phyloP scores from a whole-genome alignment of 1,140 invertebrate genomes.

The Cherax quadricarinatus region DNA sequence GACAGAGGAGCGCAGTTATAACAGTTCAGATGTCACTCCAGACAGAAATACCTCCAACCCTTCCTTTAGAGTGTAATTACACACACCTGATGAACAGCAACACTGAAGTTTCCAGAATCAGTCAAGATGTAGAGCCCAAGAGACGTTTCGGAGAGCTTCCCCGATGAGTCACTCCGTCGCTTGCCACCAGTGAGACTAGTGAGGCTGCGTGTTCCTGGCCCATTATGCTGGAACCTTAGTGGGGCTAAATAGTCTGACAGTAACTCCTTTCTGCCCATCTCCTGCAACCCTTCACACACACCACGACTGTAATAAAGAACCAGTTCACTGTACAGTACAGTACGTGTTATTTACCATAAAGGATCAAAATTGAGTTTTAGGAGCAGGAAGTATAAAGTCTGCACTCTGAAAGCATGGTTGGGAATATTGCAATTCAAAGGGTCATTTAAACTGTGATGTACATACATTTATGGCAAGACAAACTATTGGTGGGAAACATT shows the following conservation, averaged over 20 bases:
- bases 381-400: too few relatives aligned
- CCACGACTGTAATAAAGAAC: conserved; percentile 71
- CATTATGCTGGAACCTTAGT: conserved; percentile 73
- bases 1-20: too few relatives aligned
- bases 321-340: too few relatives aligned
- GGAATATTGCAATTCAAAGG: too few relatives aligned
- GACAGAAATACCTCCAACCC: too few relatives aligned
- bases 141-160: conserved; percentile 55
- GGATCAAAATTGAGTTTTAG: too few relatives aligned
- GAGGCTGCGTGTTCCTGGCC: conserved; percentile 73
- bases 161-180: conserved; percentile 31
- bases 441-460: too few relatives aligned
- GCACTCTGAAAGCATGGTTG: too few relatives aligned
- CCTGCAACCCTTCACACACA: conserved; percentile 75
- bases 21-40: too few relatives aligned
- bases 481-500: too few relatives aligned
- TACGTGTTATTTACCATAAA: too few relatives aligned
- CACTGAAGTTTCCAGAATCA: conserved; percentile 24
- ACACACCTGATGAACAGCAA: conserved; percentile 42
- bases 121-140: conserved; percentile 57
- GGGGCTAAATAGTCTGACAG: conserved; percentile 75
- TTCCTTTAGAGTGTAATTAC: not conserved
- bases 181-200: conserved; percentile 69
- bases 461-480: too few relatives aligned
- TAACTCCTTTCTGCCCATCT: conserved; percentile 76